Evolutionary conservation across 2,113 vertebrate species (phyloP), one percentile per base, ranked within the genome.

Genomic region (Syngnathus floridae): DNA sequence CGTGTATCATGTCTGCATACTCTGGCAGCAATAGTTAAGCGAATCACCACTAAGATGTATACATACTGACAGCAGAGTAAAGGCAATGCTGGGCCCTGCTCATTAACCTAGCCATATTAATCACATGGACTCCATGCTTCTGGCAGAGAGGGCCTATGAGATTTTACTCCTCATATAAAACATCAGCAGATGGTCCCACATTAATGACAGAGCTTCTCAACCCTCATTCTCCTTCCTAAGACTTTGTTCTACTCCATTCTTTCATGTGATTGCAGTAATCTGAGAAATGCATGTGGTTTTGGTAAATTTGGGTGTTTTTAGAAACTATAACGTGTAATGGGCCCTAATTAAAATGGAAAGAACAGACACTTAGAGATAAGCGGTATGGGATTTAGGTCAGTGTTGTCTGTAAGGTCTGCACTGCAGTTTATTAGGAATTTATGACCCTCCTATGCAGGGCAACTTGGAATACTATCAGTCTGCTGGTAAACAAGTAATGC

Each of bases 361-460:
- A 79, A 84, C 58, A 84, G 74, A 26, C 72, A 77, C 81, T 68
- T 66, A 65, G 71, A 82, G 78, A 87, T 85, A 79, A 84, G 83
- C 75, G 80, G 86, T 73, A 78, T 31, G 26, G 84, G 75, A 89
- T 90, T 75, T 87, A 89, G 89, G 88, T 90, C 87, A 84, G 80
- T 65, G 72, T 79, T 19, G 79, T 82, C 83, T 84, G 90, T 55
- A 90, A 87, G 87, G 86, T 87, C 89, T 87, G 87, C 88, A 90
- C 81, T 90, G 86, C 90, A 90, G 87, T 88, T 87, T 87, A 90
- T 92, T 91, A 92, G 89, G 78, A 88, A 91, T 91, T 90, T 88
- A 90, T 82, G 76, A 88, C 74, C 75, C 38, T 70, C 60, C 79
- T 84, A 83, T 83, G 74, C 81, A 84, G 80, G 84, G 73, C 71